Percentiles rank a stretch among this genome's conserved stretches.
These are phyloP conservation scores for Microcebus ravelobensis DNA, from an alignment of 2,113 vertebrate species.

Conservation along the genomic window DNA sequence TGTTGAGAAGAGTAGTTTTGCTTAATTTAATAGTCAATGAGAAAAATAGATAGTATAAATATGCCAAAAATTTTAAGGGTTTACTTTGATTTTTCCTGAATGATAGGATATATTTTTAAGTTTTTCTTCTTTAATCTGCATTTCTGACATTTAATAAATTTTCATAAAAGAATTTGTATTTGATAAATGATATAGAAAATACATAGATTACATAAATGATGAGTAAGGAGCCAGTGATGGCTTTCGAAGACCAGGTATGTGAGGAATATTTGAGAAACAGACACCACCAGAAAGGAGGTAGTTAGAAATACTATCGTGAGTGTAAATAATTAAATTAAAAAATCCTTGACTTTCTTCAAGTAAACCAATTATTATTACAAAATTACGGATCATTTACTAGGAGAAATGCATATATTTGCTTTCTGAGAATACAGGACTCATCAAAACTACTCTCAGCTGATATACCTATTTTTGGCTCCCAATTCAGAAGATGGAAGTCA, in stretches of 20 bases:
- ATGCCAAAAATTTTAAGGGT: background rate
- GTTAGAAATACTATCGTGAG: background rate
- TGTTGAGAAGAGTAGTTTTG: background rate
- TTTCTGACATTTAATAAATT: background rate
- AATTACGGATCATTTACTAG: background rate
- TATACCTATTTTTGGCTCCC: conserved; percentile 4
- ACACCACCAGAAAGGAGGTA: background rate
- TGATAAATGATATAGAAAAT: background rate
- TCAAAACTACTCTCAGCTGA: background rate
- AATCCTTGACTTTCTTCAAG: background rate
- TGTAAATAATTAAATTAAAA: background rate
- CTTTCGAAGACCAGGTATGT: background rate
- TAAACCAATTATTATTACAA: conserved; percentile 14
- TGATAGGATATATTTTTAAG: background rate
- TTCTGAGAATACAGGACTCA: background rate
- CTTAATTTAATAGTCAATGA: background rate
- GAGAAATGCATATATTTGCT: background rate
- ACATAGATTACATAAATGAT: background rate
- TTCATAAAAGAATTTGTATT: background rate
- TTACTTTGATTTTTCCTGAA: background rate
- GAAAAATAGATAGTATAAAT: background rate
- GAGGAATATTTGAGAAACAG: background rate
- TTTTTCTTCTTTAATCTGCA: background rate
- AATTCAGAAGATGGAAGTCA: conserved; percentile 14
- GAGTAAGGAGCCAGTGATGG: background rate